Evolutionary conservation across 2,888 invertebrate genomes (phyloP).

Genomic region (Pecten maximus): DNA sequence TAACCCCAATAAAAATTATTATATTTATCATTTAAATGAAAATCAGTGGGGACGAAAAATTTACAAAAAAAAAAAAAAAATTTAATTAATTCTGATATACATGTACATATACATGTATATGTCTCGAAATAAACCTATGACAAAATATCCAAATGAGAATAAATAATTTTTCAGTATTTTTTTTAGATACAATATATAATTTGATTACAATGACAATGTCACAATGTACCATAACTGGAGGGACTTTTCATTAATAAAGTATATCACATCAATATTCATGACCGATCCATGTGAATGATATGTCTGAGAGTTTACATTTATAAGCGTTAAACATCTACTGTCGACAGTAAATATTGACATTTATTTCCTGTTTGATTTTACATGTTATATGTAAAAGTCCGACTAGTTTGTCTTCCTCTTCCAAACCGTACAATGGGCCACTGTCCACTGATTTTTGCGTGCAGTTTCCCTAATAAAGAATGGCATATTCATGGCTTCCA

Average conservation of each 20-base stretch:
- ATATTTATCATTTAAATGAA: too few species aligned
- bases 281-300: background rate
- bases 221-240: background rate
- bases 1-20: too few species aligned
- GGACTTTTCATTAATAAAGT: background rate
- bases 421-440: constrained; percentile 81
- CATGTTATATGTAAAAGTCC: too few species aligned
- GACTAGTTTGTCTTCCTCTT: constrained; percentile 59
- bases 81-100: too few species aligned
- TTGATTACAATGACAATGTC: background rate
- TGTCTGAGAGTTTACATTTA: background rate
- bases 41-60: too few species aligned
- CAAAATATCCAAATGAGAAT: too few species aligned
- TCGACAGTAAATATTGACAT: background rate
- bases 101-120: too few species aligned
- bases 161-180: too few species aligned
- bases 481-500: constrained; percentile 78
- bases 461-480: constrained; percentile 81
- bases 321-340: background rate
- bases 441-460: constrained; percentile 81
- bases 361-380: constrained; percentile 28
- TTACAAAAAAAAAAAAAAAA: too few species aligned
- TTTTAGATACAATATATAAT: too few species aligned
- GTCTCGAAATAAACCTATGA: too few species aligned
- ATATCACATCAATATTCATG: background rate